A percentile compares a stretch with the other conserved stretches of the same genome.
These are phyloP conservation scores for Oscheius sp. DNA, from an alignment of 1,140 invertebrate species.

Conservation along the genomic window DNA sequence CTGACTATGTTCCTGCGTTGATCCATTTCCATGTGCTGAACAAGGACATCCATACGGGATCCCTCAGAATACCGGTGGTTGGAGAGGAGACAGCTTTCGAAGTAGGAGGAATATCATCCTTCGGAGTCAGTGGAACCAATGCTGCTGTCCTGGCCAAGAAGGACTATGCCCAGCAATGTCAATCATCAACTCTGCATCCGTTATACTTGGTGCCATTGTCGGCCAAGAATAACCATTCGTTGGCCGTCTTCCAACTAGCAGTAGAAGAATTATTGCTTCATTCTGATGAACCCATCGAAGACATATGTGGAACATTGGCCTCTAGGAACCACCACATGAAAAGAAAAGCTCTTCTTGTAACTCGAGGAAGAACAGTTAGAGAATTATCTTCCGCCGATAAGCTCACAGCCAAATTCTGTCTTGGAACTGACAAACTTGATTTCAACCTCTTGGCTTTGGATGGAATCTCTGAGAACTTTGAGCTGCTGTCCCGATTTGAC, in stretches of 20 bases:
- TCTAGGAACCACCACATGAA: background rate
- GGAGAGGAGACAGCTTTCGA: constrained; percentile 21
- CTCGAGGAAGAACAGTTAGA: background rate
- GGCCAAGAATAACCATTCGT: constrained; percentile 19
- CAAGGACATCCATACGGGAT: constrained; percentile 31
- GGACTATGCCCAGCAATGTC: background rate
- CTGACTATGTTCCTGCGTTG: constrained; percentile 25
- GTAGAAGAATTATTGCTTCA: background rate
- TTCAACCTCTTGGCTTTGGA: background rate
- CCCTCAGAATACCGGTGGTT: constrained; percentile 29
- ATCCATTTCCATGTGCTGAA: constrained; percentile 37
- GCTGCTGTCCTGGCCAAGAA: constrained; percentile 36
- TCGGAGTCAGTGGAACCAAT: constrained; percentile 55
- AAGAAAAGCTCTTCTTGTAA: background rate
- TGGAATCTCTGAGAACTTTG: background rate
- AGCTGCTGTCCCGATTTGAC: background rate
- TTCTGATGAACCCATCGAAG: background rate
- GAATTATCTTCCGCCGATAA: background rate
- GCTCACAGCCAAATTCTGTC: background rate
- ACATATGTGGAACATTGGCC: background rate
- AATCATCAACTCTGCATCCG: constrained; percentile 8
- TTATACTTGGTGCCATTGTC: constrained; percentile 23
- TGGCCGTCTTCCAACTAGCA: background rate
- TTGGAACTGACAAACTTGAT: background rate
- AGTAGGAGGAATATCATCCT: constrained; percentile 34